phyloP scores from a whole-genome alignment of 2,888 invertebrate species.

The Apotomis turbidana region DNA sequence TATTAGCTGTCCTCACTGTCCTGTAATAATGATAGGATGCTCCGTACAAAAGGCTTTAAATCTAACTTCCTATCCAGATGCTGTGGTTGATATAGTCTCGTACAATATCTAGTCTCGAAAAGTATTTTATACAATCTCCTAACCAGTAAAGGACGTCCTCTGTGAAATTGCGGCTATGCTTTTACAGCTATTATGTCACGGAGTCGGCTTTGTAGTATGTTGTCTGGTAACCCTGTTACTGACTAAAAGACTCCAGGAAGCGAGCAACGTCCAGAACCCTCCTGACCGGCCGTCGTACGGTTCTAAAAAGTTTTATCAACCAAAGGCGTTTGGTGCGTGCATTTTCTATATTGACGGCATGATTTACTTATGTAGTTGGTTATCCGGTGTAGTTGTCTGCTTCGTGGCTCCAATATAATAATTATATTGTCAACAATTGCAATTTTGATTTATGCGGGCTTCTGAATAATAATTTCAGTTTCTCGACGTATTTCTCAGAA shows the following conservation, averaged over 20 bases:
- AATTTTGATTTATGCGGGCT: too few relatives aligned
- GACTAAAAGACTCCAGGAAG: conserved; percentile 45
- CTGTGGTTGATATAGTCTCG: too few relatives aligned
- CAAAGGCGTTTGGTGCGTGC: neutral
- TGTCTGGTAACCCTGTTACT: conserved; percentile 52
- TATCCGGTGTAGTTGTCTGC: too few relatives aligned
- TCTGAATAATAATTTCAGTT: too few relatives aligned
- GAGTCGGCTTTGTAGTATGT: conserved; percentile 28
- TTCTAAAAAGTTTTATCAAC: neutral
- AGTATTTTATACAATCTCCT: conserved; percentile 18
- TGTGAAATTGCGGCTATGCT: conserved; percentile 21
- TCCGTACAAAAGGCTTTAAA: neutral
- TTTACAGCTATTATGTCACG: conserved; percentile 23
- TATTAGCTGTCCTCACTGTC: too few relatives aligned
- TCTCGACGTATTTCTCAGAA: too few relatives aligned
- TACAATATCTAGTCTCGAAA: neutral
- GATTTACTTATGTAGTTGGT: too few relatives aligned
- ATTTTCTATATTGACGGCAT: neutral
- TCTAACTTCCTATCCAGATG: neutral
- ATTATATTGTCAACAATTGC: too few relatives aligned
- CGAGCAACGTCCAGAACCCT: conserved; percentile 1
- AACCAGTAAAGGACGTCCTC: conserved; percentile 7
- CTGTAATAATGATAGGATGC: too few relatives aligned
- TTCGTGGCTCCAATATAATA: too few relatives aligned
- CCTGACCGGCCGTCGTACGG: neutral